Evolutionary conservation across 2,797 vertebrate species (phyloP).

Genomic region (Neosilurus mollespiculum): DNA sequence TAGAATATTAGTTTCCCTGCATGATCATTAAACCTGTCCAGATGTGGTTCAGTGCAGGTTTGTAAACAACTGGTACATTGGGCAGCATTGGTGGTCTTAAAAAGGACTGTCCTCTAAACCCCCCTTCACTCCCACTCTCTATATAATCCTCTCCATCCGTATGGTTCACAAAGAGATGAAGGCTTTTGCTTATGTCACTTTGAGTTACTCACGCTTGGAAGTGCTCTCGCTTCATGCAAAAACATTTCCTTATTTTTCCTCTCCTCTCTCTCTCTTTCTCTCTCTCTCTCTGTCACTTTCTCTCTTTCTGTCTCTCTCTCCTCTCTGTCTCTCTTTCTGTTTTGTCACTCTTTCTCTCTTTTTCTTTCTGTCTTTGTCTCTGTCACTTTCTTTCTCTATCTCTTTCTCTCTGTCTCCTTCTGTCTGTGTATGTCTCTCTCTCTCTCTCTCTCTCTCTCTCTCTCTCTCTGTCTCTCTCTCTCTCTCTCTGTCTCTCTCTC

Average conservation of each 20-base stretch:
- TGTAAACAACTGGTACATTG: neutral
- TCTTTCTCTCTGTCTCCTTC: too few species aligned
- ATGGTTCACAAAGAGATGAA: conserved; percentile 64
- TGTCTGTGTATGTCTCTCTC: too few species aligned
- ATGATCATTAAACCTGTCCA: conserved; percentile 8
- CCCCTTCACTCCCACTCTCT: conserved; percentile 27
- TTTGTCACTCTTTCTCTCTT: conserved; percentile 18
- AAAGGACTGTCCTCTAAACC: neutral
- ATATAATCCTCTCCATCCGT: conserved; percentile 63
- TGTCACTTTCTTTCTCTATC: too few species aligned
- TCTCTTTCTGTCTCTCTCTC: neutral
- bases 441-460: too few species aligned
- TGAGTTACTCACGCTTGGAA: conserved; percentile 71
- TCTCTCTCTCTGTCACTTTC: conserved; percentile 9
- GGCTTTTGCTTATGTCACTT: conserved; percentile 69
- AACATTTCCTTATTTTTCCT: conserved; percentile 42
- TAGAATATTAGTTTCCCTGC: conserved; percentile 7
- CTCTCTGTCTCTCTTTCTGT: neutral
- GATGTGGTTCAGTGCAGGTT: neutral
- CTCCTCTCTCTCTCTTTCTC: conserved; percentile 36
- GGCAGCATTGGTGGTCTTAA: conserved; percentile 31
- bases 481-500: too few species aligned
- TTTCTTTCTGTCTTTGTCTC: conserved; percentile 20
- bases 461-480: too few species aligned
- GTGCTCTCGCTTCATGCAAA: conserved; percentile 52